These are phyloP conservation scores for Rhinolophus sinicus DNA, from an alignment of 2,113 vertebrate genomes.

Conservation along the genomic window DNA sequence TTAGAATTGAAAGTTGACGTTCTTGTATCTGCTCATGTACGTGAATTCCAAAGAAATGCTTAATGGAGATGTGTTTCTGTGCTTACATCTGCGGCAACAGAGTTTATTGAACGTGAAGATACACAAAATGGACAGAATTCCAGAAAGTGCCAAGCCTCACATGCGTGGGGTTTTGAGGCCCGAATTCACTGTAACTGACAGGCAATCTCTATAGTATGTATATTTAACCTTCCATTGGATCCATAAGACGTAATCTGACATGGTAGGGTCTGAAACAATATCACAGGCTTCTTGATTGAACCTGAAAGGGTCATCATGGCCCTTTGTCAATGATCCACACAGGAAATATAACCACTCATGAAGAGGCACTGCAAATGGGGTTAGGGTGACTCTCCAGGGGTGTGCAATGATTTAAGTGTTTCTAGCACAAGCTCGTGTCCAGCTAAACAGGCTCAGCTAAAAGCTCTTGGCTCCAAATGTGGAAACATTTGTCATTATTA, in stretches of 20 bases:
- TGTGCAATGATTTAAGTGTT: background rate
- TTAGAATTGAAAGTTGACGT: background rate
- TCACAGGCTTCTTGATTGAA: constrained; percentile 76
- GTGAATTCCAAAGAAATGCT: constrained; percentile 1
- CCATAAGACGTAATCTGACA: constrained; percentile 30
- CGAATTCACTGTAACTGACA: constrained; percentile 65
- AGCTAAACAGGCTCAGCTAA: background rate
- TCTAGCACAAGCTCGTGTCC: background rate
- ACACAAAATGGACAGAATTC: background rate
- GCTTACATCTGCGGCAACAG: background rate
- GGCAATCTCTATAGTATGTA: constrained; percentile 62
- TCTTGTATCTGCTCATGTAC: background rate
- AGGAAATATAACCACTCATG: background rate
- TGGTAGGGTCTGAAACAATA: constrained; percentile 72
- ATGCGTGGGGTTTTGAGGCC: constrained; percentile 36
- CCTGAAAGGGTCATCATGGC: constrained; percentile 74
- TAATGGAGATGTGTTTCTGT: constrained; percentile 17
- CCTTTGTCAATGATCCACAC: constrained; percentile 62
- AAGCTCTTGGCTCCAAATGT: background rate
- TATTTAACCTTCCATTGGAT: constrained; percentile 71
- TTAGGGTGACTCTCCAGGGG: background rate
- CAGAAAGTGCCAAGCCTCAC: constrained; percentile 51
- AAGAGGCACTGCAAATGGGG: constrained; percentile 44
- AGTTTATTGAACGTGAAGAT: constrained; percentile 61
- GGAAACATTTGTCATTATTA: background rate